A percentile compares a stretch with the other conserved stretches of the same genome.
These are phyloP conservation scores for Ranitomeya imitator DNA, from an alignment of 2,113 vertebrate genomes.

Conservation along the genomic window DNA sequence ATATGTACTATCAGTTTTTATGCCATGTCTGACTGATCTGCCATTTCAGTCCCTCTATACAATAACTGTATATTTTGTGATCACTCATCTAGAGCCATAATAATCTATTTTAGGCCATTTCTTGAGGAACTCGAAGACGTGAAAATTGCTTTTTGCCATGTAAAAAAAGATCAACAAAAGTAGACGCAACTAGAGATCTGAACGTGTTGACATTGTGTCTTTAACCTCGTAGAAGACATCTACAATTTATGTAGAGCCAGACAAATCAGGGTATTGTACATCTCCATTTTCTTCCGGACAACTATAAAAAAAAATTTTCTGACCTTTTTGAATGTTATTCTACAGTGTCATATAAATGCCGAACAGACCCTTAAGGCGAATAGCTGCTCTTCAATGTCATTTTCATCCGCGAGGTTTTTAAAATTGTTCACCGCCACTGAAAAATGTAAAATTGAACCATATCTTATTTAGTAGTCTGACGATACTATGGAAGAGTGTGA, in stretches of 20 bases:
- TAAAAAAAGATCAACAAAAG: constrained; percentile 32
- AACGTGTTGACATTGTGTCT: constrained; percentile 61
- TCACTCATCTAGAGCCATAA: constrained; percentile 43
- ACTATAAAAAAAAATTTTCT: constrained; percentile 74
- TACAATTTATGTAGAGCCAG: constrained; percentile 75
- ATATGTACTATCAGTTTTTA: constrained; percentile 47
- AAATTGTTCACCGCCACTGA: constrained; percentile 76
- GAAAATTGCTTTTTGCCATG: constrained; percentile 28
- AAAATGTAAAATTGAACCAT: constrained; percentile 58
- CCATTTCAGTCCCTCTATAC: background rate
- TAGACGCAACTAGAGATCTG: constrained; percentile 47
- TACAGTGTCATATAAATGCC: constrained; percentile 79
- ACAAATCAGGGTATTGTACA: constrained; percentile 77
- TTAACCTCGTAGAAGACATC: constrained; percentile 73
- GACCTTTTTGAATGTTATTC: constrained; percentile 79
- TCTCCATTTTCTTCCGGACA: constrained; percentile 77
- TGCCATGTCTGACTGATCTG: background rate
- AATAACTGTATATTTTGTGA: constrained; percentile 38
- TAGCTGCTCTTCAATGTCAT: constrained; percentile 77
- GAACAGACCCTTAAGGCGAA: constrained; percentile 77
- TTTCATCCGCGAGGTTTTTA: constrained; percentile 68
- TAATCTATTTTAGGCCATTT: constrained; percentile 33
- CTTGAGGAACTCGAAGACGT: constrained; percentile 42
- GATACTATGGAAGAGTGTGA: constrained; percentile 20
- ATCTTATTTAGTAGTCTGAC: constrained; percentile 46